Evolutionary conservation across 2,888 invertebrate genomes (phyloP).

Genomic region (Cataglyphis altisquamis): DNA sequence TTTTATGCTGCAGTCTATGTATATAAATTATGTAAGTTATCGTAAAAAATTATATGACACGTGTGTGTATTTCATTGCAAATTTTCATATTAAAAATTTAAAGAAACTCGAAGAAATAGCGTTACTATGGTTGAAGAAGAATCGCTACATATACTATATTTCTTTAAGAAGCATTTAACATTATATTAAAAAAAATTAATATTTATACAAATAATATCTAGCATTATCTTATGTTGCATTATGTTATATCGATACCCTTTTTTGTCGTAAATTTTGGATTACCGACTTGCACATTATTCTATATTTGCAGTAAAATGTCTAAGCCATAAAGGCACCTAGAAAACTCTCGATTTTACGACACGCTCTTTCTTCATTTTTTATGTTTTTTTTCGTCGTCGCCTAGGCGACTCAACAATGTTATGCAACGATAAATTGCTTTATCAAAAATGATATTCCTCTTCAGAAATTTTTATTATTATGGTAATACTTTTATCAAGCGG

Average conservation of each 20-base stretch:
- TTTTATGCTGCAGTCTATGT: not conserved
- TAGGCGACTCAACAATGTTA: not conserved
- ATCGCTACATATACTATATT: not conserved
- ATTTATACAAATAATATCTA: not conserved
- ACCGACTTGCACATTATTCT: not conserved
- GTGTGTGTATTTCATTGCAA: not conserved
- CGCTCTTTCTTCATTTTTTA: slow-evolving; percentile 22
- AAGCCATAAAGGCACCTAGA: not conserved
- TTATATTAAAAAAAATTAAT: not conserved
- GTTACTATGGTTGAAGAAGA: not conserved
- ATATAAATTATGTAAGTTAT: not conserved
- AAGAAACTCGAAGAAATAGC: not conserved
- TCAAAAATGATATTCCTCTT: not conserved
- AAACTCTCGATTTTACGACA: not conserved
- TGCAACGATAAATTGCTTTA: not conserved
- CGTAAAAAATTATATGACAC: not conserved
- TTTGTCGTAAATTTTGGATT: not conserved
- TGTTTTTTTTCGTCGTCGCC: not conserved
- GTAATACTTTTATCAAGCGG: not conserved
- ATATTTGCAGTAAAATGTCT: not conserved
- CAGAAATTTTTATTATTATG: not conserved
- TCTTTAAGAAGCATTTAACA: not conserved
- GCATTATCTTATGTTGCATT: not conserved
- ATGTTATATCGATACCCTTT: not conserved
- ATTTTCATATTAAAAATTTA: not conserved